Conservation (phyloP, 2,797 vertebrate genomes). For the Hypotaenidia okinawae region DNA sequence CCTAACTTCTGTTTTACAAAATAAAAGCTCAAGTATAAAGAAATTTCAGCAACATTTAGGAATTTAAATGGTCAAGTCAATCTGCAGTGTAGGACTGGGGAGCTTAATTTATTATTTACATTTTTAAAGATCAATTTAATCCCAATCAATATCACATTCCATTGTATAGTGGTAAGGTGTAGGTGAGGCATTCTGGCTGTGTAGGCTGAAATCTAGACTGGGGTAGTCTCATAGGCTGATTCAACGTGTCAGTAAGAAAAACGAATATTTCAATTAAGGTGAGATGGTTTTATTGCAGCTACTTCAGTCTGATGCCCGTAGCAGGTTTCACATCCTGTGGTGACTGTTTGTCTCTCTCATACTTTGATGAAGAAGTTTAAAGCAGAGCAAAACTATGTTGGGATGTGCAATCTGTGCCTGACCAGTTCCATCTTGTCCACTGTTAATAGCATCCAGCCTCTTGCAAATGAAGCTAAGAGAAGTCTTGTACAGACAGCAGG, state of each 20-base stretch:
- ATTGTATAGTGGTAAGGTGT: not conserved
- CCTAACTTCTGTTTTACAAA: not conserved
- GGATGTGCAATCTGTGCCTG: not conserved
- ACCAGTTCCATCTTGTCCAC: not conserved
- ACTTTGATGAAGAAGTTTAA: not conserved
- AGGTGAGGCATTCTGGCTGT: not conserved
- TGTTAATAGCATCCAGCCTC: not conserved
- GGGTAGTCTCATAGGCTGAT: not conserved
- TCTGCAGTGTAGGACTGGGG: not conserved
- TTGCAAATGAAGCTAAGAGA: slow-evolving; percentile 3
- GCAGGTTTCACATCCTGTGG: not conserved
- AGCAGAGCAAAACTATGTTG: not conserved
- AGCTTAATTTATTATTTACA: not conserved
- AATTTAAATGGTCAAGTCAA: not conserved
- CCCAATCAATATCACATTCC: not conserved
- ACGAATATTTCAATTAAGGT: not conserved
- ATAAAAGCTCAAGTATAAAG: not conserved
- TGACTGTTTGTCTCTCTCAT: not conserved
- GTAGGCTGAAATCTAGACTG: not conserved
- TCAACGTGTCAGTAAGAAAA: not conserved
- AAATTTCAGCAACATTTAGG: not conserved
- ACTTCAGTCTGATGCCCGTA: not conserved
- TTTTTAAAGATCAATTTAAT: not conserved
- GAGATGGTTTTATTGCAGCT: not conserved
- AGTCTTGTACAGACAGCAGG: not conserved